Percentiles rank a stretch among this genome's conserved stretches.
Evolutionary conservation across 30 jellyfish, hydroid and myxozoan species (phyloP).

Genomic region (Turritopsis dohrnii): DNA sequence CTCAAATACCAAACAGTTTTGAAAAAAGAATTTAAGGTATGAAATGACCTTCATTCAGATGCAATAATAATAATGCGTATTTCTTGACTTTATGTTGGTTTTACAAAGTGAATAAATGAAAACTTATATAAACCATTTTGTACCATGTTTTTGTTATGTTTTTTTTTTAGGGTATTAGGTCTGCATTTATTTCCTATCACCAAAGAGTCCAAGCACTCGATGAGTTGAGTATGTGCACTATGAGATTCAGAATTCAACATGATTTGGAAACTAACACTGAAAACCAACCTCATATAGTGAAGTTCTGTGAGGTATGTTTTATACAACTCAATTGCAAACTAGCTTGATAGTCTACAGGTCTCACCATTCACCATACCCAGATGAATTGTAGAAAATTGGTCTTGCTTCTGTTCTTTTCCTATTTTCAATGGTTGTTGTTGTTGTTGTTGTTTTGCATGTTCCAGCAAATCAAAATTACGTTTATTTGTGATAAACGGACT

Average conservation of each 20-base stretch:
- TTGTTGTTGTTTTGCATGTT: too few relatives aligned
- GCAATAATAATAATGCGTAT: too few relatives aligned
- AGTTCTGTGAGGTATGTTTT: slow-evolving; percentile 1
- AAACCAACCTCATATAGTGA: not conserved
- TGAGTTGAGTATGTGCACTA: slow-evolving; percentile 83
- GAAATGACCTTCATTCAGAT: too few relatives aligned
- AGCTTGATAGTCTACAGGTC: too few relatives aligned
- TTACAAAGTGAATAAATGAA: too few relatives aligned
- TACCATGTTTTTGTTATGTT: not conserved
- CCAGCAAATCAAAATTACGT: too few relatives aligned
- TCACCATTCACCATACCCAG: not conserved
- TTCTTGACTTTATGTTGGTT: too few relatives aligned
- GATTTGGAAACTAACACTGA: not conserved
- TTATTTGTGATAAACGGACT: too few relatives aligned
- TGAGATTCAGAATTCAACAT: slow-evolving; percentile 46
- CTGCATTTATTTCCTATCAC: slow-evolving; percentile 61
- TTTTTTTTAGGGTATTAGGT: slow-evolving; percentile 50
- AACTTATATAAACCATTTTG: too few relatives aligned
- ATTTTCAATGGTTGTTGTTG: too few relatives aligned
- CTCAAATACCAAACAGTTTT: slow-evolving; percentile 44
- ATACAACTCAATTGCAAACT: not conserved
- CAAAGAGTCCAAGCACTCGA: slow-evolving; percentile 70
- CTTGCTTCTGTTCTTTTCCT: too few relatives aligned
- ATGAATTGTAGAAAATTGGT: not conserved
- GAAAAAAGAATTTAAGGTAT: slow-evolving; percentile 85